These are phyloP conservation scores for Lepisosteus osseus DNA, from an alignment of 2,113 vertebrate species.

Conservation along the genomic window DNA sequence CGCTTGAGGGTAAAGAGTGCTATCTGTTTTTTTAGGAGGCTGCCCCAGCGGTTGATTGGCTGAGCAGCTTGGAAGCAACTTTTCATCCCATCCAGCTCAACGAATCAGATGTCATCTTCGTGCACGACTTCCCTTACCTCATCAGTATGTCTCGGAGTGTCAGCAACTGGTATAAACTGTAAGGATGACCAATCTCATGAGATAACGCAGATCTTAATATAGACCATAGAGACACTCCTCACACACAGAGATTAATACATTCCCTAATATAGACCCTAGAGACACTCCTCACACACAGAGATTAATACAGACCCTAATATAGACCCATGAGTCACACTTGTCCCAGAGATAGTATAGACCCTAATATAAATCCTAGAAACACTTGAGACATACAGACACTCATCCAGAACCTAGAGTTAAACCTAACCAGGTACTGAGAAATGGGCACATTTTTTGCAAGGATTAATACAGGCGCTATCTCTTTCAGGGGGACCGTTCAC, in stretches of 20 bases:
- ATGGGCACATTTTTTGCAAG: background rate
- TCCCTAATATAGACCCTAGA: slow-evolving; percentile 5
- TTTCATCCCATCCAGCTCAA: slow-evolving; percentile 70
- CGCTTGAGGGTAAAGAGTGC: too few species aligned
- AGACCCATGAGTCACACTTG: background rate
- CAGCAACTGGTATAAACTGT: slow-evolving; percentile 40
- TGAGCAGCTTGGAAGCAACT: slow-evolving; percentile 71
- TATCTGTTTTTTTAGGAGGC: slow-evolving; percentile 57
- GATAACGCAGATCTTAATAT: background rate
- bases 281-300: background rate
- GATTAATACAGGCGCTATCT: slow-evolving; percentile 11
- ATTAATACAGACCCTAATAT: background rate
- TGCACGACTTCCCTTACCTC: slow-evolving; percentile 83
- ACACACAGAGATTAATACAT: background rate
- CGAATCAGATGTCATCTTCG: slow-evolving; percentile 66
- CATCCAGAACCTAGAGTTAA: too few species aligned
- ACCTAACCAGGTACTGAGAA: too few species aligned
- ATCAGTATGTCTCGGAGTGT: slow-evolving; percentile 73
- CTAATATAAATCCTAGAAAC: too few species aligned
- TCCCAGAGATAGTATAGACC: too few species aligned
- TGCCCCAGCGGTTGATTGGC: slow-evolving; percentile 84
- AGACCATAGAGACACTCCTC: background rate
- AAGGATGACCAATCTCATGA: slow-evolving; percentile 49
- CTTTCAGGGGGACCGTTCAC: slow-evolving; percentile 52
- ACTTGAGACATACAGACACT: too few species aligned